A percentile compares a stretch with the other conserved stretches of the same genome.
Evolutionary conservation across 2,113 vertebrate species (phyloP).

Genomic region (Pipra filicauda): DNA sequence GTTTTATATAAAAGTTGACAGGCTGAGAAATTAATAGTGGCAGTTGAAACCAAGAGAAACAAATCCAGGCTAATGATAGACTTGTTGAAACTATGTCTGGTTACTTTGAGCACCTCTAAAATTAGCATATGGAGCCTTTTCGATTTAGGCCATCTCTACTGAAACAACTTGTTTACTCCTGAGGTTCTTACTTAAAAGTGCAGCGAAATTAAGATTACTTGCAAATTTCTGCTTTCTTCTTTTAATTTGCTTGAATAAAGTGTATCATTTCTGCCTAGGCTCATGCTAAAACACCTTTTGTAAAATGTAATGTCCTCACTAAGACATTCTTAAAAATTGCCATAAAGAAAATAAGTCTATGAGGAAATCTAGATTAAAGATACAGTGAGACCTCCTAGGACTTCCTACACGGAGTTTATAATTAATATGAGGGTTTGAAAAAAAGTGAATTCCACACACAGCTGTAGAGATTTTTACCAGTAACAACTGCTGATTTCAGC

Average conservation of each 20-base stretch:
- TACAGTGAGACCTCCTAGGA: background rate
- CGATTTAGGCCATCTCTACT: background rate
- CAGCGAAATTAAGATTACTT: background rate
- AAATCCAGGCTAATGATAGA: background rate
- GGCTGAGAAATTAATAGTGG: background rate
- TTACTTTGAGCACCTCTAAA: background rate
- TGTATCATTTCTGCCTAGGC: background rate
- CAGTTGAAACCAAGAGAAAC: background rate
- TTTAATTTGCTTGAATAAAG: background rate
- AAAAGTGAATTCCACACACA: conserved; percentile 10
- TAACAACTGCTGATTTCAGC: background rate
- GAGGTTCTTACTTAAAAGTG: background rate
- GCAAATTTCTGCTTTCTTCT: background rate
- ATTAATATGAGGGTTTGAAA: background rate
- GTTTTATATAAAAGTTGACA: background rate
- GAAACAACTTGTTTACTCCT: conserved; percentile 2
- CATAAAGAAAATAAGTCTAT: background rate
- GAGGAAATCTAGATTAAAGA: conserved; percentile 3
- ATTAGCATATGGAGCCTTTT: background rate
- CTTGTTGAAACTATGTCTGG: background rate
- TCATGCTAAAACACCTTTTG: background rate
- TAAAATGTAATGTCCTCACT: background rate
- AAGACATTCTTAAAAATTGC: background rate
- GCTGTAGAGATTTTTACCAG: background rate
- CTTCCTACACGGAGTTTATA: background rate